Evolutionary conservation across 1,140 invertebrate species (phyloP), one percentile per base, ranked within the genome.

Genomic region (Chelonus insularis): DNA sequence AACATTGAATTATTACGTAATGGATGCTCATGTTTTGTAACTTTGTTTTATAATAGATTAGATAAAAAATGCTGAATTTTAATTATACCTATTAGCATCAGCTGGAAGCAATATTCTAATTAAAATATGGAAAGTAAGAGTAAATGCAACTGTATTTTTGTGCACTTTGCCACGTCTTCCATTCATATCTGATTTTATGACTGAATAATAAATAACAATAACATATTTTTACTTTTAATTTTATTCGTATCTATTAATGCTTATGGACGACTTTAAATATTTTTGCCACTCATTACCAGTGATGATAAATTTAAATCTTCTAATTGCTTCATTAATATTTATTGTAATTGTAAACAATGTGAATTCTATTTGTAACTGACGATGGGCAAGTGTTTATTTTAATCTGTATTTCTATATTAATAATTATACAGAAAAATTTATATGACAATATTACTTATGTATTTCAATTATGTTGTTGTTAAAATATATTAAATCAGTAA

Each of bases 391-490:
- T 50, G 21, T 50, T 25, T 23, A 20, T 48, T 20, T 8, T 18
- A 20, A 23, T 1, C n/a, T 12, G 2, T n/a, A 39, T 39, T n/a
- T n/a, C 4, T 39, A 39, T n/a, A 39, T 5, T 39, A 39, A 12
- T 34, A 39, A 39, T 39, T 39, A 39, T n/a, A 5, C 14, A 14
- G 14, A 39, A 9, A 39, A 25, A 23, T n/a, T n/a, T n/a, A n/a
- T n/a, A n/a, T n/a, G n/a, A n/a, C n/a, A n/a, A 34, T 23, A n/a
- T 16, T 32, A 52, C 14, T 52, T 21, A 11, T 48, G 32, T 62
- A 54, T 37, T 43, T 29, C 47, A 62, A 12, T 50, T 57, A 56
- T 62, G 57, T 62, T 57, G 37, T 62, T 62, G 60, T 62, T 62
- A 45, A 62, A 55, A 16, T 20, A 57, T 25, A 54, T 43, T 25